Evolutionary conservation across 1,140 invertebrate genomes (phyloP), one percentile per base, ranked within the genome.

Genomic region (Sinella curviseta): DNA sequence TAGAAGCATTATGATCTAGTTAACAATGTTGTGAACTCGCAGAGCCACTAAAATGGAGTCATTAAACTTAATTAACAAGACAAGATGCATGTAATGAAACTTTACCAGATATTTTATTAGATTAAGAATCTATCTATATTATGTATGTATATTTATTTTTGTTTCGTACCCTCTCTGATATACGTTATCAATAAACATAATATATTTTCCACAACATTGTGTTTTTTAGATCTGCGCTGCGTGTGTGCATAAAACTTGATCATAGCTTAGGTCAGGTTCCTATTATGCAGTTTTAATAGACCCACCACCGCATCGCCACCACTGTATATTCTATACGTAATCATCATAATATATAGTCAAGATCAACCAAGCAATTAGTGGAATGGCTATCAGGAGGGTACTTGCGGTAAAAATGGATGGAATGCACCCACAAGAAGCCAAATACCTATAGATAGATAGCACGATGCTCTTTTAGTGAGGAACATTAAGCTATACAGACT

Each of bases 31-130:
- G 31, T 70, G 65, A 70, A 70, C 65, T 31, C 24, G 55, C 4
- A 24, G 24, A n/a, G 24, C 55, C 55, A 24, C 55, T 60, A 60
- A 31, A 70, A 70, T 70, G 65, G 14, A 70, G 65, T n/a, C 65
- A 70, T 70, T 70, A 70, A 70, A 70, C 65, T 70, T 30, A 70
- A 33, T 70, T 70, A 70, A 70, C 65, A 3, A 70, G 28, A 60
- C 55, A 60, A 70, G 65, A 70, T 70, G 3, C 39, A 48, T 20
- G 39, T 48, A 20, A 20, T 48, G 8, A 48, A 48, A 48, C 39
- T 48, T n/a, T n/a, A n/a, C n/a, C n/a, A n/a, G n/a, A n/a, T n/a
- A n/a, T n/a, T n/a, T n/a, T n/a, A n/a, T n/a, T n/a, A n/a, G n/a
- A n/a, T n/a, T n/a, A n/a, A n/a, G n/a, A n/a, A n/a, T n/a, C n/a